Conservation (phyloP, 2,797 vertebrate genomes). For the Lindbergichthys nudifrons region DNA sequence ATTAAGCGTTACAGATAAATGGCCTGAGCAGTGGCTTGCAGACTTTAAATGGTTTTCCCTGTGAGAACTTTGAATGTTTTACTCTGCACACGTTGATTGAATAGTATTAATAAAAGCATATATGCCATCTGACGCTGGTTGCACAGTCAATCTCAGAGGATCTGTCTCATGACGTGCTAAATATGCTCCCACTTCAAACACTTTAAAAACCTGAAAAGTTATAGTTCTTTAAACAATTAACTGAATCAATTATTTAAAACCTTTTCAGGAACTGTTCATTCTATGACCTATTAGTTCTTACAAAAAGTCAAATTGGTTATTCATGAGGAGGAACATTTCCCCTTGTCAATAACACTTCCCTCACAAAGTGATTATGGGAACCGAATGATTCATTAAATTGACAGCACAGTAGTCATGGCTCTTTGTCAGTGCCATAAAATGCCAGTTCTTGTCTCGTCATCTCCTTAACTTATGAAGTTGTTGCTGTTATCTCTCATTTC, state of each 20-base stretch:
- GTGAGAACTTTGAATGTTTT: not conserved
- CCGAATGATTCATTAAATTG: constrained; percentile 61
- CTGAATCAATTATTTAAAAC: constrained; percentile 29
- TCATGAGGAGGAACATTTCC: constrained; percentile 40
- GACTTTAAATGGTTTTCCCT: constrained; percentile 15
- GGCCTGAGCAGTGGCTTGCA: constrained; percentile 10
- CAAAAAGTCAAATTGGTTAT: constrained; percentile 50
- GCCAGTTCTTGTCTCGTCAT: constrained; percentile 36
- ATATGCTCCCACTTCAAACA: constrained; percentile 22
- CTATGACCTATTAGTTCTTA: constrained; percentile 37
- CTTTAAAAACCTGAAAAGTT: constrained; percentile 4
- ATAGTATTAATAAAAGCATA: constrained; percentile 27
- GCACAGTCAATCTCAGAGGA: not conserved
- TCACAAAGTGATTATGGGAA: constrained; percentile 54
- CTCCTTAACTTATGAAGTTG: constrained; percentile 43
- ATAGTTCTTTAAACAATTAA: constrained; percentile 14
- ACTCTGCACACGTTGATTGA: not conserved
- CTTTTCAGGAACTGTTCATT: constrained; percentile 20
- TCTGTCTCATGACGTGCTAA: constrained; percentile 4
- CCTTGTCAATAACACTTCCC: constrained; percentile 48
- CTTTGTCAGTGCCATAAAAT: constrained; percentile 52
- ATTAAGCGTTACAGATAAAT: constrained; percentile 47
- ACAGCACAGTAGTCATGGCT: constrained; percentile 41
- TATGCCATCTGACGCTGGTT: constrained; percentile 23
- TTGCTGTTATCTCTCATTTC: constrained; percentile 41